Evolutionary conservation across 2,797 vertebrate species (phyloP).

Genomic region (Muscicapa striata): DNA sequence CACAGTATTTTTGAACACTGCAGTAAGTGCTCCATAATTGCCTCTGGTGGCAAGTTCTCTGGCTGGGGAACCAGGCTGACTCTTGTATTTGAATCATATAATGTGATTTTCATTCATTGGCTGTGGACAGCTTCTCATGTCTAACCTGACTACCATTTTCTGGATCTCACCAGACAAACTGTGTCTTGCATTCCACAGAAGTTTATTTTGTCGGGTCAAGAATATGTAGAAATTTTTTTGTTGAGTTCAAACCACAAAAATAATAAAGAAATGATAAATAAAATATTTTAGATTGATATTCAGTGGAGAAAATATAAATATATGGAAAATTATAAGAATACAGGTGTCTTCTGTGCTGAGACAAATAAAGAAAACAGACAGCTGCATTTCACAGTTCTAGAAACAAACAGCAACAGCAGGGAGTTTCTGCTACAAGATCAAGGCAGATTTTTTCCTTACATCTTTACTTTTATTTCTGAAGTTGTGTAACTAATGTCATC

Average conservation of each 20-base stretch:
- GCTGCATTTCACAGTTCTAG: not conserved
- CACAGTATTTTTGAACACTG: slow-evolving; percentile 10
- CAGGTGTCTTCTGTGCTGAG: not conserved
- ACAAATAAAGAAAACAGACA: not conserved
- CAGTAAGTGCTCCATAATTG: slow-evolving; percentile 46
- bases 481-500: not conserved
- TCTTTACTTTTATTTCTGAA: not conserved
- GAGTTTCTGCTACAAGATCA: not conserved
- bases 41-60: slow-evolving; percentile 53
- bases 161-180: not conserved
- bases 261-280: not conserved
- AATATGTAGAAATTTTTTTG: not conserved
- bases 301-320: not conserved
- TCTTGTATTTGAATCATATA: not conserved
- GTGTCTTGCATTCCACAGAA: not conserved
- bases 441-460: not conserved
- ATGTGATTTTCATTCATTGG: slow-evolving; percentile 38
- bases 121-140: slow-evolving; percentile 47
- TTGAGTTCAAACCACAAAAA: not conserved
- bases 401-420: not conserved
- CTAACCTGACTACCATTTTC: not conserved
- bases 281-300: not conserved
- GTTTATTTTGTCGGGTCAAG: not conserved
- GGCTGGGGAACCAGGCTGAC: slow-evolving; percentile 25
- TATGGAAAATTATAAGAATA: not conserved